Percentiles rank a stretch among this genome's conserved stretches.
These are phyloP conservation scores for Phrynocephalus guinanensis DNA, from an alignment of 2,797 vertebrate species.

Conservation along the genomic window DNA sequence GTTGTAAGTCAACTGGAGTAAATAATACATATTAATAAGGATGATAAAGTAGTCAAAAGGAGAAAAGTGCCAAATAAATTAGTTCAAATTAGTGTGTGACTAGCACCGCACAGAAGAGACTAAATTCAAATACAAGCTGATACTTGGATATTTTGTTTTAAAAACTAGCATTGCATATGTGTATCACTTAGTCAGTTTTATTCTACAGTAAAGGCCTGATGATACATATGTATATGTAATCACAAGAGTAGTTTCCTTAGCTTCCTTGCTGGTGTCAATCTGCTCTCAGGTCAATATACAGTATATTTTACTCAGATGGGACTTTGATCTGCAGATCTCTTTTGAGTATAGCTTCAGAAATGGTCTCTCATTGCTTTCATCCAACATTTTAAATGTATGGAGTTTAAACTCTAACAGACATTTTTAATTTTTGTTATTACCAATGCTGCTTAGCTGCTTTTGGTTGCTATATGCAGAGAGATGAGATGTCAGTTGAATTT, in stretches of 20 bases:
- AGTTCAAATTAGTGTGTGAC: conserved; percentile 3
- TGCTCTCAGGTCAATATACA: no score
- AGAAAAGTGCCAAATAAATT: not conserved
- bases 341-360: not conserved
- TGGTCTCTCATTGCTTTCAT: not conserved
- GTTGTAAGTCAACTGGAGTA: no score
- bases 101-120: not conserved
- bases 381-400: no score
- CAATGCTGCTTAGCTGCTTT: not conserved
- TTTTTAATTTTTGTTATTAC: not conserved
- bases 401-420: not conserved
- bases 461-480: not conserved
- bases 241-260: not conserved
- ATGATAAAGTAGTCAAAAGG: not conserved
- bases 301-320: not conserved
- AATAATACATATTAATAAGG: not conserved
- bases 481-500: not conserved
- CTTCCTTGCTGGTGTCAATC: not conserved
- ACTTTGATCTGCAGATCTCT: not conserved
- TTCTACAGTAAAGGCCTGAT: no score
- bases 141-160: not conserved
- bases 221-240: not conserved
- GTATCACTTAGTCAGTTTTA: no score
- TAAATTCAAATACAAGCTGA: not conserved
- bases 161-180: not conserved